phyloP scores from a whole-genome alignment of 2,888 invertebrate species.

The Tachina fera region DNA sequence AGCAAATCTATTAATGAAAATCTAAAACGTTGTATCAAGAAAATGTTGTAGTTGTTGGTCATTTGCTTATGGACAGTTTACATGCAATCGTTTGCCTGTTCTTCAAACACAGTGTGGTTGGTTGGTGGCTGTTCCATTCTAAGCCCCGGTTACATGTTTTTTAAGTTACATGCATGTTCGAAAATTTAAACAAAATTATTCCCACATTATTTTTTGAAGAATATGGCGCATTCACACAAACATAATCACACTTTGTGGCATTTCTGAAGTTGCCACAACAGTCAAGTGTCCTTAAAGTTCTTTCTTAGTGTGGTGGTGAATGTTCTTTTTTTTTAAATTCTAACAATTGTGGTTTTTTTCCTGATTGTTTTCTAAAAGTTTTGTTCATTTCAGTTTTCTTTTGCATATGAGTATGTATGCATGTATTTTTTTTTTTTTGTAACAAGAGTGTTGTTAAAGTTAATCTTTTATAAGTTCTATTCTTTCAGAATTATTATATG shows the following conservation, averaged over 20 bases:
- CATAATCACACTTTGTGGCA: slow-evolving; percentile 43
- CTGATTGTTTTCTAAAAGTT: slow-evolving; percentile 57
- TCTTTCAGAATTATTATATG: slow-evolving; percentile 9
- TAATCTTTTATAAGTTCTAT: slow-evolving; percentile 65
- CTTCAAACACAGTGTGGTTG: not conserved
- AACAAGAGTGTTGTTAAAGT: slow-evolving; percentile 65
- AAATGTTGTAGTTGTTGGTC: slow-evolving; percentile 37
- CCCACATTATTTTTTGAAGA: slow-evolving; percentile 63
- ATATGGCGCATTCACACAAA: slow-evolving; percentile 45
- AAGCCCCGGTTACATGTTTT: slow-evolving; percentile 15
- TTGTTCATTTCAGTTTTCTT: slow-evolving; percentile 53
- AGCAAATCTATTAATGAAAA: slow-evolving; percentile 63
- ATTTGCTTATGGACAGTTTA: slow-evolving; percentile 62
- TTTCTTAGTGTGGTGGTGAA: slow-evolving; percentile 10
- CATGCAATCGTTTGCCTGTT: slow-evolving; percentile 57
- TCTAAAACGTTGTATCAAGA: slow-evolving; percentile 65
- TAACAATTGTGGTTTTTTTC: slow-evolving; percentile 66
- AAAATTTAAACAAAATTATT: slow-evolving; percentile 62
- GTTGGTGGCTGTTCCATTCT: slow-evolving; percentile 14
- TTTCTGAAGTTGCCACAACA: slow-evolving; percentile 62
- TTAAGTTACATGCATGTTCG: slow-evolving; percentile 44
- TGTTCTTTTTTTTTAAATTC: slow-evolving; percentile 39
- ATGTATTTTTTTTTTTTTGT: slow-evolving; percentile 36
- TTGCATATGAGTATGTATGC: not conserved
- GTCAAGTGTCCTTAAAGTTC: slow-evolving; percentile 68